These are phyloP conservation scores for Moxostoma hubbsi DNA, from an alignment of 2,797 vertebrate genomes.

Conservation along the genomic window DNA sequence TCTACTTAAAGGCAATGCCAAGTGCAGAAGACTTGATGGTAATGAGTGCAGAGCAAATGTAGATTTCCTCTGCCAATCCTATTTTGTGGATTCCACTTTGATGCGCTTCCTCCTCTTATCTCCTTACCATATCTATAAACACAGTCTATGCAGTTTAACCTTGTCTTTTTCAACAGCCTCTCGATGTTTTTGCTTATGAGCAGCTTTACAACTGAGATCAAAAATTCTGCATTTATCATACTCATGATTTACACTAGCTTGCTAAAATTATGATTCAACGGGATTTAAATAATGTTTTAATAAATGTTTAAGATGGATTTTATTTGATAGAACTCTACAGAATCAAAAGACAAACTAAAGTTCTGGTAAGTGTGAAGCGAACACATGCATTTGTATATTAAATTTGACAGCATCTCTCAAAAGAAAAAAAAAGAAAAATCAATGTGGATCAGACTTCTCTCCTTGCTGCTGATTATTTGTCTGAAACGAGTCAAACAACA, in stretches of 20 bases:
- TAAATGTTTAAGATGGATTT: neutral
- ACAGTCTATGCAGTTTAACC: slow-evolving; percentile 14
- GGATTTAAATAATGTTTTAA: neutral
- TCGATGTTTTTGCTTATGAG: neutral
- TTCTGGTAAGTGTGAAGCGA: neutral
- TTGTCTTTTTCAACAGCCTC: neutral
- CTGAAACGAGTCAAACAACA: neutral
- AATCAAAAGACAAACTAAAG: neutral
- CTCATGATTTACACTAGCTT: neutral
- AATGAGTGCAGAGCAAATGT: neutral
- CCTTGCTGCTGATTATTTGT: slow-evolving; percentile 17
- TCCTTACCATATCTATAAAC: slow-evolving; percentile 37
- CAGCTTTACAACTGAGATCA: slow-evolving; percentile 4
- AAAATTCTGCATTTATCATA: neutral
- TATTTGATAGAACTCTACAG: neutral
- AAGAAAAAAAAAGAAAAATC: neutral
- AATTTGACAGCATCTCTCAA: neutral
- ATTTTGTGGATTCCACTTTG: slow-evolving; percentile 16
- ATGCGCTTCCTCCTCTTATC: slow-evolving; percentile 7
- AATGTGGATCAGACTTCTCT: neutral
- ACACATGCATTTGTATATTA: slow-evolving; percentile 8
- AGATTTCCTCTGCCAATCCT: slow-evolving; percentile 18
- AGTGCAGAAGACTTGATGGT: slow-evolving; percentile 14
- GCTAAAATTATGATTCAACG: neutral
- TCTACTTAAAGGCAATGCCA: slow-evolving; percentile 17